phyloP scores from a whole-genome alignment of 2,888 invertebrate species.

The Odontothrips loti region DNA sequence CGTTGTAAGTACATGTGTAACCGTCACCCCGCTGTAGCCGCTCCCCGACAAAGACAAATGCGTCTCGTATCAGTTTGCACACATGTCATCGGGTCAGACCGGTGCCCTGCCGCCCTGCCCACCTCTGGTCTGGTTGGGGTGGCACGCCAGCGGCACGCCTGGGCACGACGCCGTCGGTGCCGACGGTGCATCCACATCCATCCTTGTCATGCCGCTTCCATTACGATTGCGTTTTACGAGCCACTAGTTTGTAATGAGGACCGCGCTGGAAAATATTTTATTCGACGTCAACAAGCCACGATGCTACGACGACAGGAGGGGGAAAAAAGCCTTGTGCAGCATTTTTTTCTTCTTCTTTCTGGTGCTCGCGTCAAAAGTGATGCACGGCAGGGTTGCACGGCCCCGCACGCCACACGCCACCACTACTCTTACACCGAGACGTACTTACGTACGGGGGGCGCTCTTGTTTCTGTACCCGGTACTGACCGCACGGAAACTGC shows the following conservation, averaged over 20 bases:
- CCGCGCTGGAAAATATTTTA: neutral
- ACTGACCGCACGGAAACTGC: neutral
- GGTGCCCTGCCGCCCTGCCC: neutral
- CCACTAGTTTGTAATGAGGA: neutral
- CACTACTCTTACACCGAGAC: no score
- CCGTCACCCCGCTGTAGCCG: neutral
- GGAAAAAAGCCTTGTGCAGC: neutral
- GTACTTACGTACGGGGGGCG: no score
- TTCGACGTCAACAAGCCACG: neutral
- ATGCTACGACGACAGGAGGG: neutral
- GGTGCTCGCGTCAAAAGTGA: neutral
- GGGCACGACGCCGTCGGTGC: neutral
- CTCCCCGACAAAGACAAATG: conserved; percentile 12
- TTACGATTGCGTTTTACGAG: conserved; percentile 1
- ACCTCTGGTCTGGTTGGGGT: neutral
- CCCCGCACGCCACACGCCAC: no score
- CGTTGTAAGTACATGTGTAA: neutral
- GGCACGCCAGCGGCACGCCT: neutral
- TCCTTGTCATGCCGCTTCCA: neutral
- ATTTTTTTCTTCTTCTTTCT: no score
- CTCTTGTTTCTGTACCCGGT: neutral
- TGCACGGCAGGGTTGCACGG: neutral
- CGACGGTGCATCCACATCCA: neutral
- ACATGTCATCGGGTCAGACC: neutral
- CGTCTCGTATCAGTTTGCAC: conserved; percentile 17